Conservation (phyloP, 2,797 vertebrate species). For the Macropus fuliginosus region DNA sequence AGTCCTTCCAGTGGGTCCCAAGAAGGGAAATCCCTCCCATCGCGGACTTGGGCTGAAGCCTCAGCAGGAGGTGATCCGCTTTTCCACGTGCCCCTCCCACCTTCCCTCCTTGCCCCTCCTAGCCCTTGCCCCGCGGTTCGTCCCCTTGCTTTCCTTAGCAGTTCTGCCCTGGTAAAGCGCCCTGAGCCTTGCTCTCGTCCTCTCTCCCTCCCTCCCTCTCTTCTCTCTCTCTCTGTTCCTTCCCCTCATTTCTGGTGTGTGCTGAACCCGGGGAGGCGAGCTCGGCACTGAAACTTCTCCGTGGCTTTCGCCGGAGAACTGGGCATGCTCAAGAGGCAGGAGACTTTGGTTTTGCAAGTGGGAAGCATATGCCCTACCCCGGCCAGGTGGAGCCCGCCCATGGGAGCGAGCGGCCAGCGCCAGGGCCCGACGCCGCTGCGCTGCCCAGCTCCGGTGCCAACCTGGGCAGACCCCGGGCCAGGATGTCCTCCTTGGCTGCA, state of each 20-base stretch:
- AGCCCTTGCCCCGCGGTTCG: not conserved
- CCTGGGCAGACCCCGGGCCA: conserved; percentile 65
- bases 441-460: conserved; percentile 52
- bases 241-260: not conserved
- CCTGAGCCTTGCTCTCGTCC: not conserved
- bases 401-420: conserved; percentile 48
- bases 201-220: no score
- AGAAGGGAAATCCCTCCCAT: not conserved
- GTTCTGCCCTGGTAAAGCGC: not conserved
- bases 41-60: not conserved
- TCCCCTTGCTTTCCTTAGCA: not conserved
- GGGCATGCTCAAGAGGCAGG: conserved; percentile 69
- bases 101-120: not conserved
- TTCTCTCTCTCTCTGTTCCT: not conserved
- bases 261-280: not conserved
- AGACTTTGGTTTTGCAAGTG: conserved; percentile 60
- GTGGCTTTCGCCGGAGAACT: conserved; percentile 3
- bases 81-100: not conserved
- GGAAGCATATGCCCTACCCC: conserved; percentile 58
- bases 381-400: conserved; percentile 64
- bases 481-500: not conserved
- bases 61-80: not conserved
- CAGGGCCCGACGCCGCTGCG: not conserved
- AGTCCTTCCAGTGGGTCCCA: not conserved
- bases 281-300: not conserved